Base-by-base conservation (phyloP, 2,113 vertebrate species). In the Mormyrus iriodes region DNA sequence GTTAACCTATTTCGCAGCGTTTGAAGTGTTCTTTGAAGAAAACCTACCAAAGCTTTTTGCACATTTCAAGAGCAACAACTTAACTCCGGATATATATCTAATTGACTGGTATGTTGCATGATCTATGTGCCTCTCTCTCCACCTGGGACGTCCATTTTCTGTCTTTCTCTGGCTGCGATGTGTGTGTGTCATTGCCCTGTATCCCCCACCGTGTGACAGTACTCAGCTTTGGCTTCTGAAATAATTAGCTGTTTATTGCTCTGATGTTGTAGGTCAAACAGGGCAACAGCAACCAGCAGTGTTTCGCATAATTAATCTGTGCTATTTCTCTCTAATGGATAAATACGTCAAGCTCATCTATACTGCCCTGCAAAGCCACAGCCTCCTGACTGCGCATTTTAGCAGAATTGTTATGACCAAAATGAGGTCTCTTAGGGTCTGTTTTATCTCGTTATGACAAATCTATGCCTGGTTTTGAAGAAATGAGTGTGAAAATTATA, bases 1-100 rank as follows among this genome's bases (percentile, higher is more conserved):
- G 97, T 94, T 99, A 96, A 98, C 97, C 3, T 99, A 99, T 89
- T 99, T 99, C 94, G 96, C 97, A 0, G 97, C 98, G 44, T 99
- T 99, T 94, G 98, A 99, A 95, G 97, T 99, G 86, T 99, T 99
- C 95, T 99, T 99, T 94, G 98, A 99, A 95, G 98, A 99, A 95
- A 98, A 98, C 89, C 95, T 99, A 95, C 98, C 98, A 92, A 97
- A 97, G 96, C 96, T 99, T 92, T 99, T 99, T 97, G 96, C 97
- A 93, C 98, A 99, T 96, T 99, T 99, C 95, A 97, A 99, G 96
- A 97, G 96, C 91, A 97, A 98, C 95, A 99, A 96, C 93, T 90
- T 99, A 92, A 98, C 97, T 58, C 97, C 98, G 87, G 98, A 99
- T 95, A 98, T 99, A 96, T 99, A 99, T 95, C 96, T 99, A 88